Evolutionary conservation across 2,113 vertebrate species (phyloP), one percentile per base, ranked within the genome.

Genomic region (Datnioides undecimradiatus): DNA sequence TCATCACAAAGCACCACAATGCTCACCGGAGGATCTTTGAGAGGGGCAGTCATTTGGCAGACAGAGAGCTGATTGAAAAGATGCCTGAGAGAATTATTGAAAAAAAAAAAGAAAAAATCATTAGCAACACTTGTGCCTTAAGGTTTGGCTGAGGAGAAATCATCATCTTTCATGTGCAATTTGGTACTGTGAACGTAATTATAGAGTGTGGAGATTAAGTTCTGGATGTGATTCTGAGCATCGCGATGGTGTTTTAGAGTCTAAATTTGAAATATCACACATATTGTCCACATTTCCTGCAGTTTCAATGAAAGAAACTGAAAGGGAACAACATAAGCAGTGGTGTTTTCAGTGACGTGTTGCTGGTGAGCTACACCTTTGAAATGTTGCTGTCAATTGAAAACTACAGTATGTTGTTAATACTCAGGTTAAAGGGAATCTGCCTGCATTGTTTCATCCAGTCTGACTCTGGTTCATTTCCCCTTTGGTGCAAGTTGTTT

Each of bases 31-130:
- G 77, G 76, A 52, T 67, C 84, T 89, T 82, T 82, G 76, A 81
- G 82, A 38, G 65, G 55, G 54, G 29, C 80, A 33, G 59, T 82
- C 73, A 70, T 78, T 87, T 82, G 76, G 79, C 68, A 84, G 79
- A 86, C 52, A 66, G 65, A 2, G 41, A 51, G 55, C 17, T 87
- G 86, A 91, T 91, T 91, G 83, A 90, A 90, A 85, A 88, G 84
- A 84, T 74, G 69, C 80, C 80, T 86, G 79, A 90, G 82, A 86
- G 79, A 81, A 85, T 79, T 85, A 80, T 68, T 36, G 45, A 76
- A 41, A 84, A 27, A 3, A 63, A 45, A 58, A 43, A 52, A 54
- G 58, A 65, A 36, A 40, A 66, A 75, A 82, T 63, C 33, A 82
- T 82, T 80, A 73, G 65, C 29, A n/a, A 63, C 49, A 60, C 60